Percentiles rank a stretch among this genome's conserved stretches.
phyloP scores from a whole-genome alignment of 2,113 vertebrate species.

The Romanogobio albipinnatus region DNA sequence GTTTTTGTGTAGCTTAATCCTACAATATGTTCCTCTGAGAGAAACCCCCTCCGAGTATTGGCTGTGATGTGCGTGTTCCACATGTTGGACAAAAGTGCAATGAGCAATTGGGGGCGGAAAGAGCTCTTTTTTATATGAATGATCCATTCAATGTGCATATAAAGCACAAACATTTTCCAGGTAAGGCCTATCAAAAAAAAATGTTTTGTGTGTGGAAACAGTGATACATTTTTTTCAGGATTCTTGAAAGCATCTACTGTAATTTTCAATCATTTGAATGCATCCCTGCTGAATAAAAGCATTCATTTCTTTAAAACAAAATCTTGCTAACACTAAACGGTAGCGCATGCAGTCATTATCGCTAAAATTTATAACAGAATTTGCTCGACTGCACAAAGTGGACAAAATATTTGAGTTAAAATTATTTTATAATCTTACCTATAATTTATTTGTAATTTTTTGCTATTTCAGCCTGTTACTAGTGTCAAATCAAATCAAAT shows the following conservation, averaged over 20 bases:
- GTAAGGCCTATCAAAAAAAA: not conserved
- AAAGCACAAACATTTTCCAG: not conserved
- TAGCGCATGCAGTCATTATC: too few species aligned
- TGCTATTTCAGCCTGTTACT: too few species aligned
- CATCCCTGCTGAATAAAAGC: too few species aligned
- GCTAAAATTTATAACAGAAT: too few species aligned
- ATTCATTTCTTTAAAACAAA: too few species aligned
- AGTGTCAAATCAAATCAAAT: too few species aligned
- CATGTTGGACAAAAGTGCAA: not conserved
- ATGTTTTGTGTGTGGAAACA: not conserved
- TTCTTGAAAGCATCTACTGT: too few species aligned
- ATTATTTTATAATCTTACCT: not conserved
- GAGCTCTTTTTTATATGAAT: not conserved
- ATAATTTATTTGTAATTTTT: not conserved
- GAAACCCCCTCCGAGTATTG: not conserved
- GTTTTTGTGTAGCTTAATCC: conserved; percentile 11
- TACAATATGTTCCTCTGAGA: conserved; percentile 16
- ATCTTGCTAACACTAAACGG: too few species aligned
- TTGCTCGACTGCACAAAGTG: not conserved
- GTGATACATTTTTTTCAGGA: too few species aligned
- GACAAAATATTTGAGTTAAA: not conserved
- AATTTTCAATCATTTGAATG: too few species aligned
- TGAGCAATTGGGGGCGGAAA: not conserved
- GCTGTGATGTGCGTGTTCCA: not conserved
- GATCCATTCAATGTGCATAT: not conserved